Conservation (phyloP, 2,888 invertebrate species). For the Mythimna impura region DNA sequence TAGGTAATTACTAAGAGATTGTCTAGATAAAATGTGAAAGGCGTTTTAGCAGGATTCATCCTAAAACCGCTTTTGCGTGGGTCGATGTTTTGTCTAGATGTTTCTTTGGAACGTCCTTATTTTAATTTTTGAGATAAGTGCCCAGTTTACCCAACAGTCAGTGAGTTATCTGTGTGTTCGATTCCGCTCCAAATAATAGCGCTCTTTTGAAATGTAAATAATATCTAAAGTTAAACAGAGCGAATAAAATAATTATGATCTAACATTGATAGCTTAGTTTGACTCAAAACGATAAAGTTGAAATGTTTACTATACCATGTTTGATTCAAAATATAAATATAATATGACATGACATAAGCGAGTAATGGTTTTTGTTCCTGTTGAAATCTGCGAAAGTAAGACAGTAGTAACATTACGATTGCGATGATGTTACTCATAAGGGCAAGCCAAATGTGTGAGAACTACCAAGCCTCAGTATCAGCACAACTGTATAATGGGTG, state of each 20-base stretch:
- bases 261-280: conserved; percentile 21
- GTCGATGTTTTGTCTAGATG: neutral
- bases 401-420: too few relatives aligned
- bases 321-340: neutral
- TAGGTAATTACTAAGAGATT: conserved; percentile 34
- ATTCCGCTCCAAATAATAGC: conserved; percentile 31
- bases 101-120: neutral
- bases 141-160: neutral
- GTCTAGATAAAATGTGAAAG: conserved; percentile 37
- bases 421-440: too few relatives aligned
- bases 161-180: neutral
- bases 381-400: too few relatives aligned
- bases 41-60: conserved; percentile 31
- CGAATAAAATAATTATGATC: conserved; percentile 36
- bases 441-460: too few relatives aligned
- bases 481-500: too few relatives aligned
- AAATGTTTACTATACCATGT: neutral
- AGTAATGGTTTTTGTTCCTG: too few relatives aligned
- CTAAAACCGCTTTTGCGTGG: conserved; percentile 13
- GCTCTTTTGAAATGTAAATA: conserved; percentile 14
- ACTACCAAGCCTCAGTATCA: too few relatives aligned
- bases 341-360: neutral
- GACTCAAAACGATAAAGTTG: conserved; percentile 14
- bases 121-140: neutral
- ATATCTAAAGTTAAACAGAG: conserved; percentile 36